Percentiles rank a stretch among this genome's conserved stretches.
phyloP scores from a whole-genome alignment of 2,888 invertebrate species.

The Cotesia congregata region DNA sequence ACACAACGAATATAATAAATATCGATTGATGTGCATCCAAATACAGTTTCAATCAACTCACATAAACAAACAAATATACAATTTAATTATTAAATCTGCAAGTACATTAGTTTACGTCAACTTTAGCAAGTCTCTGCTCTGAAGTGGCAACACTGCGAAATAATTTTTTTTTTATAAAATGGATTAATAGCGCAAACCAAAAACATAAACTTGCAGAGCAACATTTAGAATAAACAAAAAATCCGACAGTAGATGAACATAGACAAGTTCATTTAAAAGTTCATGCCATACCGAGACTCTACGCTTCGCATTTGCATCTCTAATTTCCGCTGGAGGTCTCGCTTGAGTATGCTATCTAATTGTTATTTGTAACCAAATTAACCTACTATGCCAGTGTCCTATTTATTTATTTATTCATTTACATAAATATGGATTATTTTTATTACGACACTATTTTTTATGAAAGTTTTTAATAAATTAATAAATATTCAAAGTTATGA shows the following conservation, averaged over 20 bases:
- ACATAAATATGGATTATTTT: no score
- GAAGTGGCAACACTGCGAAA: no score
- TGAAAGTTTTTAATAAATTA: not conserved
- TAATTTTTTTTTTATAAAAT: no score
- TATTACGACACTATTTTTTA: not conserved
- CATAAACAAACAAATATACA: not conserved
- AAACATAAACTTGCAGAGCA: no score
- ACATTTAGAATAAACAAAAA: not conserved
- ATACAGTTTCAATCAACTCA: no score
- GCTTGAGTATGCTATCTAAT: not conserved
- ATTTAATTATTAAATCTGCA: not conserved
- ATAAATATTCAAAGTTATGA: no score
- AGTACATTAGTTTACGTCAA: not conserved
- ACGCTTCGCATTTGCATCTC: not conserved
- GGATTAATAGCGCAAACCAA: no score
- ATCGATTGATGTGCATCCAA: not conserved
- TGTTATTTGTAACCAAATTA: not conserved
- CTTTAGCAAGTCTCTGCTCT: no score
- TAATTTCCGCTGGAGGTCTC: not conserved
- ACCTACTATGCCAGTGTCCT: not conserved
- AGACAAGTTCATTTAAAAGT: not conserved
- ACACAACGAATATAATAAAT: not conserved
- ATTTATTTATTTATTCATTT: not conserved
- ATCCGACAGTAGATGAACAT: not conserved
- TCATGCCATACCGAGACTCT: not conserved